Conservation (phyloP, 2,797 vertebrate species). For the Siniperca scherzeri region DNA sequence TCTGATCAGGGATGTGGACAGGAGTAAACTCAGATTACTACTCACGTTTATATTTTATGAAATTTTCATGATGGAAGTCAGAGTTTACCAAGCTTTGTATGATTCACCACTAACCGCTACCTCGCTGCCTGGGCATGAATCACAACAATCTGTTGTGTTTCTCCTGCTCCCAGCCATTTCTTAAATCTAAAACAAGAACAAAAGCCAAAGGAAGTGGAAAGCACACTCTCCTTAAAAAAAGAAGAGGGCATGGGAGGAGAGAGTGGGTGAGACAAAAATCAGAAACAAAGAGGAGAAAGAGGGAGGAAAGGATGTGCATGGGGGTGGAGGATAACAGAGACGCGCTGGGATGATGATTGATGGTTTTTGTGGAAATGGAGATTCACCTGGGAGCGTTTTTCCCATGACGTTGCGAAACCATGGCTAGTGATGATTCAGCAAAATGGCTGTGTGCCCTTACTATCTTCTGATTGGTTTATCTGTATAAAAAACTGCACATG, state of each 20-base stretch:
- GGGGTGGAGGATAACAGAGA: conserved; percentile 50
- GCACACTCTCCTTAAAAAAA: conserved; percentile 47
- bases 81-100: conserved; percentile 11
- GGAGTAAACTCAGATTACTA: background rate
- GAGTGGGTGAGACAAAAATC: conserved; percentile 52
- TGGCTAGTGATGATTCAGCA: conserved; percentile 37
- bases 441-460: background rate
- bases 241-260: conserved; percentile 43
- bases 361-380: conserved; percentile 35
- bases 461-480: conserved; percentile 1
- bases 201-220: conserved; percentile 37
- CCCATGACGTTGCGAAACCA: conserved; percentile 13
- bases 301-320: conserved; percentile 62
- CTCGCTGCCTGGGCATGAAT: background rate
- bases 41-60: background rate
- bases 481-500: background rate
- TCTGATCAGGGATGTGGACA: conserved; percentile 4
- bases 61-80: conserved; percentile 4
- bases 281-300: conserved; percentile 54
- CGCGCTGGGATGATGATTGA: conserved; percentile 45
- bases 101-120: background rate
- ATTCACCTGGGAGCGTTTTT: conserved; percentile 45
- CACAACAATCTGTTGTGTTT: background rate
- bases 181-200: conserved; percentile 30
- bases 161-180: conserved; percentile 19